phyloP scores from a whole-genome alignment of 2,797 vertebrate species.

The Coccyzus lansbergi region DNA sequence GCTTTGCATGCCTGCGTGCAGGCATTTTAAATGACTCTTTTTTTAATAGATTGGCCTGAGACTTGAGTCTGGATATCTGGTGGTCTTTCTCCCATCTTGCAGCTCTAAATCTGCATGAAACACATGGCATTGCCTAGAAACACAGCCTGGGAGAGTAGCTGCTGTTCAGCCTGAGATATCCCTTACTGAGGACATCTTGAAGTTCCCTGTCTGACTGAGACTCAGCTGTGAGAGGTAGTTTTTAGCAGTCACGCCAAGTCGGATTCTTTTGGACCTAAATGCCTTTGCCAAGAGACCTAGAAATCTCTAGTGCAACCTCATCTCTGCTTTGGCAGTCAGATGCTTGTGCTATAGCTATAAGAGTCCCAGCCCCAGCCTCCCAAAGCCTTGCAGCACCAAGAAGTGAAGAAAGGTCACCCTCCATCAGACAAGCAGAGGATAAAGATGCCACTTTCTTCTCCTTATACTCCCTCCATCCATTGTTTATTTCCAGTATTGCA shows the following conservation, averaged over 20 bases:
- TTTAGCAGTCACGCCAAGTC: not conserved
- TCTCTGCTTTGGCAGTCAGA: not conserved
- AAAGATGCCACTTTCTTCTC: not conserved
- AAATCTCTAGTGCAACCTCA: not conserved
- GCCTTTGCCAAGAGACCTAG: not conserved
- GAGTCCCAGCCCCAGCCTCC: not conserved
- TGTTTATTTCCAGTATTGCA: slow-evolving; percentile 19
- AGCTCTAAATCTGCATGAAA: not conserved
- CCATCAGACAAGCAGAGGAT: not conserved
- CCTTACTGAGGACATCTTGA: not conserved
- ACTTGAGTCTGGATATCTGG: not conserved
- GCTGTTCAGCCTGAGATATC: not conserved
- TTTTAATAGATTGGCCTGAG: slow-evolving; percentile 19
- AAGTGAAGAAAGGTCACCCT: not conserved
- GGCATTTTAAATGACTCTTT: not conserved
- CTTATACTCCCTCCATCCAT: not conserved
- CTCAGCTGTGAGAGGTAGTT: not conserved
- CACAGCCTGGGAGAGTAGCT: not conserved
- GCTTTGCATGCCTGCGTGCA: not conserved
- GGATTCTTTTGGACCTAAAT: not conserved
- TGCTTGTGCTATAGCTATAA: not conserved
- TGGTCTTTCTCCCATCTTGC: not conserved
- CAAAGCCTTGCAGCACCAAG: not conserved
- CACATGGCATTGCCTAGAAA: not conserved
- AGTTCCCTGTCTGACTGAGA: not conserved